These are phyloP conservation scores for Hydrozoanthus gracilis DNA, from an alignment of 92 coral and sea anemone species.

Conservation along the genomic window DNA sequence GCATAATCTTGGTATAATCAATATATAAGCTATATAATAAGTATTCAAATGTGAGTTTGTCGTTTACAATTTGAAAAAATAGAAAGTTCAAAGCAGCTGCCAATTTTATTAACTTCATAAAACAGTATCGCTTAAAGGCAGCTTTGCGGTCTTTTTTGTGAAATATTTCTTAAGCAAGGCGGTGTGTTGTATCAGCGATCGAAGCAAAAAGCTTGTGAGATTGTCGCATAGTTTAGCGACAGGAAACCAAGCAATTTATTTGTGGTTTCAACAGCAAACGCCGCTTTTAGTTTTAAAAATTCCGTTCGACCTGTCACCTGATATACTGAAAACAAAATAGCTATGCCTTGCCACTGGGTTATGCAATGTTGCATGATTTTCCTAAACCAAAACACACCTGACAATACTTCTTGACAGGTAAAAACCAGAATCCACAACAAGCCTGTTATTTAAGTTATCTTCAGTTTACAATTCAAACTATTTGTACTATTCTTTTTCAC, in stretches of 20 bases:
- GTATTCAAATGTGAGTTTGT: no score
- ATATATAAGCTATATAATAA: no score
- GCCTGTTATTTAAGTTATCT: slow-evolving; percentile 14
- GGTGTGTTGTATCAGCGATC: neutral
- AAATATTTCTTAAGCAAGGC: neutral
- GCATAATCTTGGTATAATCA: no score
- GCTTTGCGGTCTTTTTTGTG: neutral
- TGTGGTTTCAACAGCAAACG: slow-evolving; percentile 3
- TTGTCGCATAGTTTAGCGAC: neutral
- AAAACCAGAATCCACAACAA: neutral
- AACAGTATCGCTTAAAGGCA: neutral
- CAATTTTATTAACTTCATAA: neutral
- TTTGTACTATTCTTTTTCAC: neutral
- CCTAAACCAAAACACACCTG: slow-evolving; percentile 15
- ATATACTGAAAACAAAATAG: neutral
- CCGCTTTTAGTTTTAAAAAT: neutral
- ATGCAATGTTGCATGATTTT: neutral
- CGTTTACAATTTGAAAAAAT: no score
- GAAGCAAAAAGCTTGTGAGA: neutral
- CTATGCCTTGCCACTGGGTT: neutral
- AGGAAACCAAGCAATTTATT: slow-evolving; percentile 5
- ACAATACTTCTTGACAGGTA: slow-evolving; percentile 23
- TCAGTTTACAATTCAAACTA: neutral
- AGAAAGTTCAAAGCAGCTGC: no score
- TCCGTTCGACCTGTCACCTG: neutral